phyloP scores from a whole-genome alignment of 2,797 vertebrate species.

The Brachyalestes nurse region DNA sequence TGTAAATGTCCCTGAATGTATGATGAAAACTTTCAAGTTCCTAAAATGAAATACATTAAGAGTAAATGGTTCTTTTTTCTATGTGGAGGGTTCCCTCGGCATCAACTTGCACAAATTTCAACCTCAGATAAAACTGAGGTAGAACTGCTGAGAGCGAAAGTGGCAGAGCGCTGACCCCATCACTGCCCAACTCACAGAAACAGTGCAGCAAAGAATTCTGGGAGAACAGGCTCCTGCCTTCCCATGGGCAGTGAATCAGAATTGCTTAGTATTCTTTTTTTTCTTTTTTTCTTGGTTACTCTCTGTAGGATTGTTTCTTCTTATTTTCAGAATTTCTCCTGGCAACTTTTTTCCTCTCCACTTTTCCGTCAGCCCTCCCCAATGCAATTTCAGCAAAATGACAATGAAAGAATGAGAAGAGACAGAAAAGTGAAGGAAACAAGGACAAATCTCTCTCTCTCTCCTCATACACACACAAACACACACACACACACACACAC shows the following conservation, averaged over 20 bases:
- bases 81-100: not conserved
- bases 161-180: constrained; percentile 33
- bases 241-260: constrained; percentile 37
- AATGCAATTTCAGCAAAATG: constrained; percentile 60
- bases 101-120: not conserved
- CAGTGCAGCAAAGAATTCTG: constrained; percentile 13
- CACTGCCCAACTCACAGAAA: constrained; percentile 40
- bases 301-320: constrained; percentile 16
- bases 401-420: constrained; percentile 22
- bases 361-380: constrained; percentile 12
- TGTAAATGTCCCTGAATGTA: not conserved
- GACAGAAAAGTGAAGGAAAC: constrained; percentile 31
- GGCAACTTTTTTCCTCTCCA: not conserved
- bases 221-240: constrained; percentile 35
- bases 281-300: constrained; percentile 20
- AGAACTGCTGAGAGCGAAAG: constrained; percentile 37
- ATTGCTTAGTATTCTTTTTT: constrained; percentile 30
- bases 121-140: constrained; percentile 44
- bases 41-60: not conserved
- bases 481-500: constrained; percentile 23
- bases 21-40: not conserved
- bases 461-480: not conserved
- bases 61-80: not conserved
- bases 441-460: not conserved
- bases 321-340: constrained; percentile 6